phyloP scores from a whole-genome alignment of 2,797 vertebrate genomes.

The Synanceia verrucosa region DNA sequence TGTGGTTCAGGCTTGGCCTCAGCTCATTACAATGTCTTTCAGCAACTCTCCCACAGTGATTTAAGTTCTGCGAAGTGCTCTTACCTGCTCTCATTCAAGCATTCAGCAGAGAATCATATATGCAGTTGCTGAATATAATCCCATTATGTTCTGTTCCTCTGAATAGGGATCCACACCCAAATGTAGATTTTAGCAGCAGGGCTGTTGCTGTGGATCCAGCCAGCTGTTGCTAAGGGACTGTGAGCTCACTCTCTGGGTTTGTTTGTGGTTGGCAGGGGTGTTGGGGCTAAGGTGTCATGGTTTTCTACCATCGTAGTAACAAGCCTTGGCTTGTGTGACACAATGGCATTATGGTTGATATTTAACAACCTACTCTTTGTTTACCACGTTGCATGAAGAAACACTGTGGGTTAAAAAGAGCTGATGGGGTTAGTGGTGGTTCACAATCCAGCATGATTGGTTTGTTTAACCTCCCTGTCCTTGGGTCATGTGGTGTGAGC shows the following conservation, averaged over 20 bases:
- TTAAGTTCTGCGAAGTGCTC: constrained; percentile 32
- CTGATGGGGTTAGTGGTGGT: not conserved
- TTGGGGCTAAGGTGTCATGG: constrained; percentile 5
- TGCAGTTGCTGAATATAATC: constrained; percentile 25
- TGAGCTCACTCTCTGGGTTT: constrained; percentile 49
- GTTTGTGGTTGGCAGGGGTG: constrained; percentile 61
- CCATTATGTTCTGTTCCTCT: constrained; percentile 36
- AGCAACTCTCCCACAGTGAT: constrained; percentile 13
- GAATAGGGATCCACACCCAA: constrained; percentile 55
- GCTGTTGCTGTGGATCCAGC: constrained; percentile 25
- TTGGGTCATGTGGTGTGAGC: constrained; percentile 37
- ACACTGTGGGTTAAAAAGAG: not conserved
- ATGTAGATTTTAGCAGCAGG: constrained; percentile 11
- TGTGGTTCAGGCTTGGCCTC: constrained; percentile 27
- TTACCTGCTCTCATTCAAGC: constrained; percentile 57
- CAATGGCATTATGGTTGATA: constrained; percentile 21
- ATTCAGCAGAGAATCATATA: constrained; percentile 16
- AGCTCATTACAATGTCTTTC: constrained; percentile 43
- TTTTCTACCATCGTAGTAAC: constrained; percentile 61
- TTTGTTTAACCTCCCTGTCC: constrained; percentile 21
- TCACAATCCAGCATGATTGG: constrained; percentile 13
- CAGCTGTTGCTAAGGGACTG: constrained; percentile 55
- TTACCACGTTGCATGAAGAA: constrained; percentile 7
- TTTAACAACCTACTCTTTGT: constrained; percentile 27
- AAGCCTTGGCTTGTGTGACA: constrained; percentile 32